These are phyloP conservation scores for Spea hammondii DNA, from an alignment of 2,797 vertebrate species.

Conservation along the genomic window DNA sequence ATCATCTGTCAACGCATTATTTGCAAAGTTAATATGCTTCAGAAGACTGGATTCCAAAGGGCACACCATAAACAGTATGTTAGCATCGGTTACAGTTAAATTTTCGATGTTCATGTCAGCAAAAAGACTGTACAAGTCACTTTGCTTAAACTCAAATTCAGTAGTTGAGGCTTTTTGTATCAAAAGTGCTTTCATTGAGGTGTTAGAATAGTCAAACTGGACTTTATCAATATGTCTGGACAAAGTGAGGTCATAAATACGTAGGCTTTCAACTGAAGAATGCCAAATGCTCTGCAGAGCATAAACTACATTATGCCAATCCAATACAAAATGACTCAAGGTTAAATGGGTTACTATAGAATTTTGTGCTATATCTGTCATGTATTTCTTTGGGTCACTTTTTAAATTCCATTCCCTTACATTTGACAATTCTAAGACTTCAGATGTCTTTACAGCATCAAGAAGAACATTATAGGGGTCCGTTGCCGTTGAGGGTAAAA, in stretches of 20 bases:
- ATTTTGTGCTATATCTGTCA: conserved; percentile 55
- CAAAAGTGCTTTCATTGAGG: conserved; percentile 38
- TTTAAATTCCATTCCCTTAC: conserved; percentile 55
- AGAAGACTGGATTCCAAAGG: conserved; percentile 71
- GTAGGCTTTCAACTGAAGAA: conserved; percentile 67
- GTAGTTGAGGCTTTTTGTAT: neutral
- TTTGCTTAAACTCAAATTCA: conserved; percentile 28
- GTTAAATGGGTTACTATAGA: conserved; percentile 68
- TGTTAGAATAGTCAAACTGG: conserved; percentile 48
- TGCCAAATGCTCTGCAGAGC: conserved; percentile 64
- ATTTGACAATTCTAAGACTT: conserved; percentile 70
- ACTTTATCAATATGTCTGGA: rapidly evolving
- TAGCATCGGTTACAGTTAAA: conserved; percentile 67
- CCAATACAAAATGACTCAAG: conserved; percentile 62
- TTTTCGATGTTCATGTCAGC: conserved; percentile 74
- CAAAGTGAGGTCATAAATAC: conserved; percentile 56
- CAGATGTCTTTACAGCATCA: conserved; percentile 71
- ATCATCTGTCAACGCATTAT: conserved; percentile 75
- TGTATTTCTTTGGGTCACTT: conserved; percentile 41
- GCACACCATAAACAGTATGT: conserved; percentile 82
- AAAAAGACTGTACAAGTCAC: conserved; percentile 53
- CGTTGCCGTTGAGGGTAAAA: conserved; percentile 42
- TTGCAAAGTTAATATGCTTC: conserved; percentile 73
- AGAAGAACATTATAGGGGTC: conserved; percentile 55
- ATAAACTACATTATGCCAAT: conserved; percentile 64